These are phyloP conservation scores for Oryzias woworae DNA, from an alignment of 2,113 vertebrate species.

Conservation along the genomic window DNA sequence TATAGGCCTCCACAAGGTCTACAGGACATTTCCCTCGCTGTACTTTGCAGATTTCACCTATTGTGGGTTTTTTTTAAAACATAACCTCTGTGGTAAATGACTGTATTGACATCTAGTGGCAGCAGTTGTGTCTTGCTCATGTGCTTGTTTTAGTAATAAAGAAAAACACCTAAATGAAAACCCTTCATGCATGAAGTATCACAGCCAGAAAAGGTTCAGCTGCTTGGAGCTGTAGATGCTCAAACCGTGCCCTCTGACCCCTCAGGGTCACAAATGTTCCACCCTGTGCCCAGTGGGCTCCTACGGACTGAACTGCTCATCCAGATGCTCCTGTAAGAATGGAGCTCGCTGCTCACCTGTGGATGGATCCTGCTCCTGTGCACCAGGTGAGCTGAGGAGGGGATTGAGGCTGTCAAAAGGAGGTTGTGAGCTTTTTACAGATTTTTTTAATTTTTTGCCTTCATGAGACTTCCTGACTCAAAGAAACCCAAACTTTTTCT, in stretches of 20 bases:
- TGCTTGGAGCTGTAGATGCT: no score
- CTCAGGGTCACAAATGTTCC: slow-evolving; percentile 85
- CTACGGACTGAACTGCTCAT: slow-evolving; percentile 89
- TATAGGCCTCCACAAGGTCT: no score
- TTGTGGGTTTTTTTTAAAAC: no score
- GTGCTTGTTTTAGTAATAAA: no score
- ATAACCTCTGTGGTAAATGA: background rate
- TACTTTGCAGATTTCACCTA: background rate
- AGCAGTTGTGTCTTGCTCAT: background rate
- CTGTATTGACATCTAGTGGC: slow-evolving; percentile 11
- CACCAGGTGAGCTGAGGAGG: slow-evolving; percentile 81
- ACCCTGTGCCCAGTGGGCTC: slow-evolving; percentile 80
- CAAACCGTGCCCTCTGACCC: background rate
- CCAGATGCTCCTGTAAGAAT: slow-evolving; percentile 88
- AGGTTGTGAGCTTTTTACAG: background rate
- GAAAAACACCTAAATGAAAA: background rate
- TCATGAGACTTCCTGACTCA: no score
- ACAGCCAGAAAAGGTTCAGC: background rate
- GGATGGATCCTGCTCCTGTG: slow-evolving; percentile 92
- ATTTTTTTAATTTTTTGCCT: no score
- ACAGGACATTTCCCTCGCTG: no score
- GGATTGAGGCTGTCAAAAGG: background rate
- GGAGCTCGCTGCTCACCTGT: slow-evolving; percentile 86
- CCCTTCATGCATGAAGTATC: background rate
- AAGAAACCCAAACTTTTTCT: no score